Base-by-base conservation (phyloP, 2,797 vertebrate genomes). In the Staurois parvus region DNA sequence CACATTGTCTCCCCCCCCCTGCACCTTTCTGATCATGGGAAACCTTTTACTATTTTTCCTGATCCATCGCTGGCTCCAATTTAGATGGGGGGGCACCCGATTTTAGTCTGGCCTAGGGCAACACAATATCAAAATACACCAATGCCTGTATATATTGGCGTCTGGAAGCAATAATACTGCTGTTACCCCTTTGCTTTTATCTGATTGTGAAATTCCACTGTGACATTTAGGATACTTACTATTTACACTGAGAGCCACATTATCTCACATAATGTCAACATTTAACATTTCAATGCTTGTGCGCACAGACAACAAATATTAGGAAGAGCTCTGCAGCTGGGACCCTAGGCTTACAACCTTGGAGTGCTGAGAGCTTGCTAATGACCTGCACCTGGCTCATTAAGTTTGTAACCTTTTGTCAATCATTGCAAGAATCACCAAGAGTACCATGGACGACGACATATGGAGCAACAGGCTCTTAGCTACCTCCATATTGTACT, bases 321-420 rank as follows among this genome's bases (percentile, higher is more conserved):
- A 78, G 8, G 52, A 78, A 28, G 59, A 72, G 72, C 34, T 37
- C 48, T 69, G 52, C 45, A 81, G 69, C 37, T 37, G 67, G 48
- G 67, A 32, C 67, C 37, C n/a, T 72, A 81, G 45, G 30, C 69
- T 72, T 59, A 7, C 52, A 56, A 26, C 30, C 4, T 37, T 8
- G 66, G 45, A 67, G 26, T 40, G 69, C 29, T 30, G 68, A 72
- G 45, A 72, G 79, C 24, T 69, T 72, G 69, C 70, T 81, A 81
- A 81, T 81, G 79, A 81, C 68, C 79, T 81, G 79, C 79, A 81
- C 79, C 79, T 81, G 79, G 79, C 79, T 81, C 42, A 48, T 81
- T 81, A 81, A 81, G 79, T 48, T 81, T 81, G 24, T 81, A 81
- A 72, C 45, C 67, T 72, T 81, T 72, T 81, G 45, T 72, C 79